phyloP scores from a whole-genome alignment of 2,113 vertebrate genomes.

The Cyphomyrus plagiostoma region DNA sequence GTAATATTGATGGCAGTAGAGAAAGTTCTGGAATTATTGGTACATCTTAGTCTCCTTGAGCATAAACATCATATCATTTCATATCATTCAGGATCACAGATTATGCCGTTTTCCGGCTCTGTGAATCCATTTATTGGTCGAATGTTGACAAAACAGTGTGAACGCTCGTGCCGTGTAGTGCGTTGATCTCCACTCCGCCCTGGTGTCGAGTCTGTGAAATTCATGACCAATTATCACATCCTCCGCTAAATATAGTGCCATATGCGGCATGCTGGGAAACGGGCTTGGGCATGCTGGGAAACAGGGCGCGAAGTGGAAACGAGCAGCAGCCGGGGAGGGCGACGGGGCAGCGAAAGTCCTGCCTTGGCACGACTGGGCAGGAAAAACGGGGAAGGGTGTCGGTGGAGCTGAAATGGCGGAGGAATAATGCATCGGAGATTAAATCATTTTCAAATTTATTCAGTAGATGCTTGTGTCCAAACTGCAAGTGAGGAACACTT shows the following conservation, averaged over 20 bases:
- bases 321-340: neutral
- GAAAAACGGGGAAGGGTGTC: neutral
- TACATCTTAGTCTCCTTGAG: neutral
- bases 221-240: constrained; percentile 6
- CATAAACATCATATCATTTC: neutral
- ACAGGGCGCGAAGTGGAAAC: neutral
- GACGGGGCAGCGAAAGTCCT: neutral
- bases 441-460: neutral
- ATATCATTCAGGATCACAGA: neutral
- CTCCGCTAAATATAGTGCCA: neutral
- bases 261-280: neutral
- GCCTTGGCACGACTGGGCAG: neutral
- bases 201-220: neutral
- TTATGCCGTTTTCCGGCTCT: neutral
- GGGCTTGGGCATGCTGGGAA: neutral
- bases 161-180: neutral
- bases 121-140: neutral
- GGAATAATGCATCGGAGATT: neutral
- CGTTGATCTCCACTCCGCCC: neutral
- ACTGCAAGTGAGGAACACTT: neutral
- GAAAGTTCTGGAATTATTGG: neutral
- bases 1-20: neutral
- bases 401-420: neutral
- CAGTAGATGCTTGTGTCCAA: neutral
- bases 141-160: neutral